Percentiles rank a stretch among this genome's conserved stretches.
Evolutionary conservation across 2,888 invertebrate species (phyloP).

Genomic region (Tetramorium bicarinatum): DNA sequence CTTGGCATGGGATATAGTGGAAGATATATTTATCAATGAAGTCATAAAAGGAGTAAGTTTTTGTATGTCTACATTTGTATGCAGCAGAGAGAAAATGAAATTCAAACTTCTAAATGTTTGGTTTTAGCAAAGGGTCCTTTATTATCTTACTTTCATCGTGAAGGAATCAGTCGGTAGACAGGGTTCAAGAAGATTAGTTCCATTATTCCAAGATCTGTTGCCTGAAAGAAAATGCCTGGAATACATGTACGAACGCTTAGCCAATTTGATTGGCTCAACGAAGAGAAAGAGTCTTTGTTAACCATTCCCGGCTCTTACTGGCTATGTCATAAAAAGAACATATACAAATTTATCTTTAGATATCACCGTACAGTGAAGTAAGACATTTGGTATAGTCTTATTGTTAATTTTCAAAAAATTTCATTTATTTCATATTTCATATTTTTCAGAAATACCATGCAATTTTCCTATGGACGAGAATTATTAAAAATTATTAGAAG

Average conservation of each 20-base stretch:
- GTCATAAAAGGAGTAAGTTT: slow-evolving; percentile 83
- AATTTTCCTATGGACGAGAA: slow-evolving; percentile 81
- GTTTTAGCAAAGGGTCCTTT: slow-evolving; percentile 83
- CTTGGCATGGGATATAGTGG: slow-evolving; percentile 83
- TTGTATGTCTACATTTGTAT: neutral
- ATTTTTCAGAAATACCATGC: slow-evolving; percentile 75
- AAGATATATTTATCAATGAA: slow-evolving; percentile 84
- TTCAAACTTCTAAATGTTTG: slow-evolving; percentile 1
- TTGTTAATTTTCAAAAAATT: neutral
- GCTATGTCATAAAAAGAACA: slow-evolving; percentile 83
- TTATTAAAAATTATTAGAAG: slow-evolving; percentile 83
- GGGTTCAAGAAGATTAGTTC: slow-evolving; percentile 80
- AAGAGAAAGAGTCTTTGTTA: slow-evolving; percentile 78
- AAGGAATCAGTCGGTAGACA: slow-evolving; percentile 78
- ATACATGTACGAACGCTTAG: slow-evolving; percentile 84
- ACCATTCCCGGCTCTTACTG: slow-evolving; percentile 84
- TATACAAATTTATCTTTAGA: slow-evolving; percentile 84
- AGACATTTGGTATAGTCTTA: neutral
- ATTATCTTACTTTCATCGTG: slow-evolving; percentile 82
- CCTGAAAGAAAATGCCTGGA: slow-evolving; percentile 86
- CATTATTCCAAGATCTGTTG: slow-evolving; percentile 83
- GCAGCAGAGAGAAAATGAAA: neutral
- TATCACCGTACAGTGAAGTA: slow-evolving; percentile 81
- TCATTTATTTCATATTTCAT: neutral
- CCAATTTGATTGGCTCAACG: slow-evolving; percentile 81